Percentiles rank a stretch among this genome's conserved stretches.
Conservation (phyloP, 2,888 invertebrate genomes). For the Lottia gigantea region DNA sequence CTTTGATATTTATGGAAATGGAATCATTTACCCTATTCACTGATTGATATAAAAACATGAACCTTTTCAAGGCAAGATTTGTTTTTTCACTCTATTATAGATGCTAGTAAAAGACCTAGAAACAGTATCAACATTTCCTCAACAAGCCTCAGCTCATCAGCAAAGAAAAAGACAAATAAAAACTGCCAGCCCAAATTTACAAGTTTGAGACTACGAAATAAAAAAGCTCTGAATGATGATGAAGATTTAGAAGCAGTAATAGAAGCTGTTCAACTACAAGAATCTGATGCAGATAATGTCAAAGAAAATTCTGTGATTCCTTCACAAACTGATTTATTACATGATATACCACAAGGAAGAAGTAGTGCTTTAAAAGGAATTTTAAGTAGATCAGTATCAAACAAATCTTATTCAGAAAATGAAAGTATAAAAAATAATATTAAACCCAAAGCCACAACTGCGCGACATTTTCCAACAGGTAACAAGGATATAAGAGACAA, state of each 20-base stretch:
- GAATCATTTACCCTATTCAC: no score
- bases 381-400: background rate
- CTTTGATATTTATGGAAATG: no score
- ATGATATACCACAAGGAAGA: no score
- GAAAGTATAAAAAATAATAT: slow-evolving; percentile 11
- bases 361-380: no score
- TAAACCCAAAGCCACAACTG: background rate
- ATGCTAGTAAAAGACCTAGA: slow-evolving; percentile 31
- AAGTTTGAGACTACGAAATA: background rate
- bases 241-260: background rate
- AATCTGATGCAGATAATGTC: slow-evolving; percentile 18
- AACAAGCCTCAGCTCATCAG: slow-evolving; percentile 1
- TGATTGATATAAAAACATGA: no score
- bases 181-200: slow-evolving; percentile 1
- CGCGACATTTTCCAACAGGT: background rate
- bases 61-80: no score
- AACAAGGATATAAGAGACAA: slow-evolving; percentile 26
- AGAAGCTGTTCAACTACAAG: background rate
- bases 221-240: background rate
- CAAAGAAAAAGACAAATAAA: slow-evolving; percentile 20
- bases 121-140: background rate
- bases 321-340: no score
- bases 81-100: background rate
- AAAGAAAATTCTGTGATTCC: slow-evolving; percentile 19
- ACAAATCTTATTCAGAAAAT: background rate